Evolutionary conservation across 2,797 vertebrate species (phyloP), one percentile per base, ranked within the genome.

Genomic region (Crypturellus tataupa): DNA sequence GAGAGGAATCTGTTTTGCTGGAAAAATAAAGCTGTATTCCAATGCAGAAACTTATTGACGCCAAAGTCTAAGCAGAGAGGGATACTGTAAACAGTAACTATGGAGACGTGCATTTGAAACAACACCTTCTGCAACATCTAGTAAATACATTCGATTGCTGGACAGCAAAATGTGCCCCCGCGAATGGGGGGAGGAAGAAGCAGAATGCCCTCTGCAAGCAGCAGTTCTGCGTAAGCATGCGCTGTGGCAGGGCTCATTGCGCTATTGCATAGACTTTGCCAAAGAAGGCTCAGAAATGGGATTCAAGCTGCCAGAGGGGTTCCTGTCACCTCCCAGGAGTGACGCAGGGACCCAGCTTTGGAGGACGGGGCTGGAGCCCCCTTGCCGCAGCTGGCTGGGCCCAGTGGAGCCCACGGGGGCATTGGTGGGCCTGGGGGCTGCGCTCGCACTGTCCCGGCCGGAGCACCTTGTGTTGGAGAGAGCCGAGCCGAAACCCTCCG

Each of bases 41-140:
- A 89, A 73, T 68, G 51, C 31, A 81, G 60, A 75, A 77, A 42
- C 14, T 79, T 81, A 89, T 58, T 85, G 77, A 85, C 42, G 44
- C 6, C 72, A 31, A 21, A 19, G 24, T 80, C 27, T 56, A 63
- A 72, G 51, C 40, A 85, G 69, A 89, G 24, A 12, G 69, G 85
- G 59, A 25, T 39, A 70, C 12, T 77, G 35, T 56, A 87, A 92
- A 80, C 29, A 91, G 67, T 81, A 86, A 59, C 91, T 95, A 70
- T 81, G 67, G 87, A 92, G 63, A 89, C 20, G 18, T 10, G 10
- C 37, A 60, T 79, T 29, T 88, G 80, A 94, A 91, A 88, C 31
- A 72, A 81, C 62, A 78, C 15, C 39, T 27, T 39, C 37, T 53
- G 8, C 64, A n/a, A 77, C 2, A 4, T n/a, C 68, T 73, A 85